Evolutionary conservation across 2,113 vertebrate genomes (phyloP), one percentile per base, ranked within the genome.

Genomic region (Otolemur garnettii): DNA sequence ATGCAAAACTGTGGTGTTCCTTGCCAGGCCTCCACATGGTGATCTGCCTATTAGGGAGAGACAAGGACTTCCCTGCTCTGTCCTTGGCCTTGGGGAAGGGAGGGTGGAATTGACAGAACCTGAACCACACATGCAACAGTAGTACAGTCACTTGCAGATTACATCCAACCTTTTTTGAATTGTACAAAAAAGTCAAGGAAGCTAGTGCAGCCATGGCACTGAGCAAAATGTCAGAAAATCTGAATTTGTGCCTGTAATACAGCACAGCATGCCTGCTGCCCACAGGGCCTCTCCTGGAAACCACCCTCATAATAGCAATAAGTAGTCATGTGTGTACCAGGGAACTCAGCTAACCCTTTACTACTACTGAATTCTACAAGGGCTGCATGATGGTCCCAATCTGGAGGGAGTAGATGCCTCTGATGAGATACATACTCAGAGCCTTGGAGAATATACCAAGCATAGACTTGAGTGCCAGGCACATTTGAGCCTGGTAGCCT

Each of bases 1-100:
- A 96, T 87, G 97, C 90, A 33, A 90, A 92, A 28, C 87, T 98
- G 84, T 94, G 84, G 75, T 98, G 98, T 95, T 86, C 71, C 59
- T 69, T 96, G 78, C 68, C 28, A 33, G 92, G 26, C 30, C 5
- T 90, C 57, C 94, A 91, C 96, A 96, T 97, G 22, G 42, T 42
- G 21, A 38, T 72, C 68, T 95, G 66, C 21, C 59, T 72, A 14
- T 50, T 22, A n/a, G 90, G 10, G 10, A 45, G 45, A 45, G 45
- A 45, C 45, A 45, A 45, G 45, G 19, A 38, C 15, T 26, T 8
- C 2, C 22, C 50, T 83, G 38, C 77, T 75, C 87, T 72, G 45
- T 85, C 14, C 24, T 78, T 85, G 50, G n/a, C 33, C 30, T 75
- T 88, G 21, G 1, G n/a, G n/a, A 11, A 74, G 1, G 33, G 4